phyloP scores from a whole-genome alignment of 2,888 invertebrate species.

The Galerucella nymphaeae region DNA sequence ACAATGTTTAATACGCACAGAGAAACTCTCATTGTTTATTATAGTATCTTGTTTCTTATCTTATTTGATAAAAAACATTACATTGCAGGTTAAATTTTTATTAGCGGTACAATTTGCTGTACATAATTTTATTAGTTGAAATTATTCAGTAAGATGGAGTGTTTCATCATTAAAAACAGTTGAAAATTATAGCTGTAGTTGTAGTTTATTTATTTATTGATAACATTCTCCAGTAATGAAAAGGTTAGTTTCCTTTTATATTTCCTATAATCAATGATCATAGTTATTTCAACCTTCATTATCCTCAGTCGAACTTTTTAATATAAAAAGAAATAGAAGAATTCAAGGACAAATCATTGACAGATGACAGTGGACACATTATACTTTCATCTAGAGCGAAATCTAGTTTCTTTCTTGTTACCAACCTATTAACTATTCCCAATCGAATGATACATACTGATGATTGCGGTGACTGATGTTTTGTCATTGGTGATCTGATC shows the following conservation, averaged over 20 bases:
- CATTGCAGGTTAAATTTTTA: background rate
- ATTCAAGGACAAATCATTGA: too few relatives aligned
- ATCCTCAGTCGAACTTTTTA: too few relatives aligned
- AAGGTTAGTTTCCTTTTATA: background rate
- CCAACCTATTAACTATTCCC: too few relatives aligned
- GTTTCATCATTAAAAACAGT: background rate
- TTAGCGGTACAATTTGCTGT: background rate
- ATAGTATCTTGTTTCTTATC: slow-evolving; percentile 7
- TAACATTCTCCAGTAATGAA: background rate
- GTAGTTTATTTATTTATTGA: background rate
- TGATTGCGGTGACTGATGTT: too few relatives aligned
- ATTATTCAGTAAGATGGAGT: background rate
- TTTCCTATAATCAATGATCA: background rate
- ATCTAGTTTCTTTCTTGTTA: too few relatives aligned
- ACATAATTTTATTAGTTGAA: background rate
- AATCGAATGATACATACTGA: too few relatives aligned
- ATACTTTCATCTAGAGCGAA: too few relatives aligned
- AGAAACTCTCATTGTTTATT: slow-evolving; percentile 10
- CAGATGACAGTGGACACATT: too few relatives aligned
- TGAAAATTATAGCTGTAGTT: background rate
- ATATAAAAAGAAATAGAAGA: too few relatives aligned
- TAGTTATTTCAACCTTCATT: background rate
- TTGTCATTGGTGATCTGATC: too few relatives aligned
- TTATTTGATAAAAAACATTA: slow-evolving; percentile 9
- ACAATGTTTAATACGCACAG: slow-evolving; percentile 6